Conservation (phyloP, 2,113 vertebrate species). For the Dipodomys spectabilis region DNA sequence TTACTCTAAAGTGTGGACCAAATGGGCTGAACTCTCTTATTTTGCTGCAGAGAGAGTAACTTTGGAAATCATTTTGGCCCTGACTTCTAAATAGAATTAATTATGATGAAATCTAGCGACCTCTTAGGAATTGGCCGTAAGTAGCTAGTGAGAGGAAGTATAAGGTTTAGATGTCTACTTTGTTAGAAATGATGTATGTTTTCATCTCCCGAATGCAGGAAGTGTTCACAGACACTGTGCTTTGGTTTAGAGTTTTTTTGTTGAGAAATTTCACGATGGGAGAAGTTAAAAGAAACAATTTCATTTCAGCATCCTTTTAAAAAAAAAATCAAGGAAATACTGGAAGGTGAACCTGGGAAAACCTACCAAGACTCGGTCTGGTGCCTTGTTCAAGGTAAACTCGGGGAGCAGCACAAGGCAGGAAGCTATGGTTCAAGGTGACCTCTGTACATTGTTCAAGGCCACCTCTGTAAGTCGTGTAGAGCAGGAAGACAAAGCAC, state of each 20-base stretch:
- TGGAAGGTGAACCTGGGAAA: background rate
- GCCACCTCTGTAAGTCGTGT: background rate
- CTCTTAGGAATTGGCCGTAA: background rate
- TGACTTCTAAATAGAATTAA: background rate
- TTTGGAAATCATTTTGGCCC: background rate
- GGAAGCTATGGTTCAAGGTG: no score
- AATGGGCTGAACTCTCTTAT: background rate
- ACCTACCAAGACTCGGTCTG: background rate
- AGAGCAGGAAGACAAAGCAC: background rate
- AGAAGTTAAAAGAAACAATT: background rate
- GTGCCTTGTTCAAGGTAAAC: background rate
- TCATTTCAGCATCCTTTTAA: background rate
- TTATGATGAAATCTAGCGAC: background rate
- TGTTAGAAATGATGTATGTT: background rate
- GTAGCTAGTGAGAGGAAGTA: background rate
- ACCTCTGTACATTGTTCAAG: background rate
- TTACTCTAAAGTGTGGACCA: background rate
- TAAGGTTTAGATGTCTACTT: background rate
- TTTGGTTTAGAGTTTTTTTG: background rate
- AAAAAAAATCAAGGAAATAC: background rate
- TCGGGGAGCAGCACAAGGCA: background rate
- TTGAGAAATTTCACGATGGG: conserved; percentile 8
- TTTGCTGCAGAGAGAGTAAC: background rate
- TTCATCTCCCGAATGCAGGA: background rate
- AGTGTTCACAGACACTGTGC: background rate